A percentile compares a stretch with the other conserved stretches of the same genome.
phyloP scores from a whole-genome alignment of 2,888 invertebrate genomes.

The Myopa testacea region DNA sequence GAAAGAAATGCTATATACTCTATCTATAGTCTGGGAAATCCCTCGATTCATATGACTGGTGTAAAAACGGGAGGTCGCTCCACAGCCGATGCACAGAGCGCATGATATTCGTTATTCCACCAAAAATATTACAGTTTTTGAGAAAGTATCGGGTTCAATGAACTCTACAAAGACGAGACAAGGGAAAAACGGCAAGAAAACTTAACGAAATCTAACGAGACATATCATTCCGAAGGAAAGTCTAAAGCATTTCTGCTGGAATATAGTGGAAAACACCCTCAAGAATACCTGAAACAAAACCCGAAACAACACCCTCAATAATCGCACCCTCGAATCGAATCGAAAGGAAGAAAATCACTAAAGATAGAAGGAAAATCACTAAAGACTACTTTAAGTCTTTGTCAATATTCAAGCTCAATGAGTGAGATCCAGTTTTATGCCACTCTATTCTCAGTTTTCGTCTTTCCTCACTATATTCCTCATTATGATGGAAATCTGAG shows the following conservation, averaged over 20 bases:
- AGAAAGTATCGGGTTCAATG: conserved; percentile 57
- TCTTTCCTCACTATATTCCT: no score
- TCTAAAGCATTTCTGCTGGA: neutral
- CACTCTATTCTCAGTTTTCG: no score
- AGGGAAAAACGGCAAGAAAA: neutral
- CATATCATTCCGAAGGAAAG: neutral
- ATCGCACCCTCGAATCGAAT: no score
- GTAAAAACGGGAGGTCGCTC: conserved; percentile 4
- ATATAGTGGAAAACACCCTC: neutral
- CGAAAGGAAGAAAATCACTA: no score
- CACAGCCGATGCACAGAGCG: conserved; percentile 30
- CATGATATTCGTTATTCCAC: conserved; percentile 43
- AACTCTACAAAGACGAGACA: conserved; percentile 45
- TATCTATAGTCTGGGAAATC: no score
- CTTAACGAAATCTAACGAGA: neutral
- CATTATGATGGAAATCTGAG: no score
- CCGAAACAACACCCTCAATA: neutral
- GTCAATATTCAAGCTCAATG: no score
- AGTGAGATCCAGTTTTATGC: no score
- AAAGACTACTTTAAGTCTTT: no score
- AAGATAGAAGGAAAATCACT: no score
- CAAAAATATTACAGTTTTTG: conserved; percentile 47
- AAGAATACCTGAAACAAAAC: neutral
- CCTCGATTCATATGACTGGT: no score
- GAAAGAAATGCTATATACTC: no score